Evolutionary conservation across 2,797 vertebrate genomes (phyloP).

Genomic region (Agapornis canus): DNA sequence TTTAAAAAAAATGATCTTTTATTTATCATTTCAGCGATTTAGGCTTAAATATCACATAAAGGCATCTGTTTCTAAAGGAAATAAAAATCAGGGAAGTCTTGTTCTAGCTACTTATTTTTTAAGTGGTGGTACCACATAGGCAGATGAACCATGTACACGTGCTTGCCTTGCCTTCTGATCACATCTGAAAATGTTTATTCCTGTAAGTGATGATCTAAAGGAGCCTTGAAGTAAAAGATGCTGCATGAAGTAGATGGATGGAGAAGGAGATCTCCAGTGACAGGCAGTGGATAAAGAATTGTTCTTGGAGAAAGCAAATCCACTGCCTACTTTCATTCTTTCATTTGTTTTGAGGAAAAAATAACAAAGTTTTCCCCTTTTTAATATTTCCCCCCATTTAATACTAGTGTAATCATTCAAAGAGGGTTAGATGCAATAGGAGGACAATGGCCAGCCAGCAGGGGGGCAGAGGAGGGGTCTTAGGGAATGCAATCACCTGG

Average conservation of each 20-base stretch:
- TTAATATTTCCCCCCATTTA: not conserved
- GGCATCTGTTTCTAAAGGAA: not conserved
- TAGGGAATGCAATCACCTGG: not conserved
- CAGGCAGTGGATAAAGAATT: not conserved
- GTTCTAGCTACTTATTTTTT: not conserved
- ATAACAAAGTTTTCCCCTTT: not conserved
- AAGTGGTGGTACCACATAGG: not conserved
- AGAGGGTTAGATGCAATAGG: not conserved
- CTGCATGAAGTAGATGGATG: not conserved
- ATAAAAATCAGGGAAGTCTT: not conserved
- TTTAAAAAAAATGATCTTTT: not conserved
- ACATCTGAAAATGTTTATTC: not conserved
- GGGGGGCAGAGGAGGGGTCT: not conserved
- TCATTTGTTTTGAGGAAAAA: not conserved
- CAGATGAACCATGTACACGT: not conserved
- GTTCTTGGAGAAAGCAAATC: not conserved
- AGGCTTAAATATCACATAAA: not conserved
- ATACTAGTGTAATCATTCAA: not conserved
- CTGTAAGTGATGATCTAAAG: not conserved
- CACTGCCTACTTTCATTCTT: not conserved
- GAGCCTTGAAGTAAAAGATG: not conserved
- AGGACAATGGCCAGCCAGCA: not conserved
- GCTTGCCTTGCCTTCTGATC: not conserved
- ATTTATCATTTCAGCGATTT: not conserved
- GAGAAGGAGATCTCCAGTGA: not conserved